Percentiles rank a stretch among this genome's conserved stretches.
Evolutionary conservation across 2,888 invertebrate species (phyloP).

Genomic region (Melipona beecheii): DNA sequence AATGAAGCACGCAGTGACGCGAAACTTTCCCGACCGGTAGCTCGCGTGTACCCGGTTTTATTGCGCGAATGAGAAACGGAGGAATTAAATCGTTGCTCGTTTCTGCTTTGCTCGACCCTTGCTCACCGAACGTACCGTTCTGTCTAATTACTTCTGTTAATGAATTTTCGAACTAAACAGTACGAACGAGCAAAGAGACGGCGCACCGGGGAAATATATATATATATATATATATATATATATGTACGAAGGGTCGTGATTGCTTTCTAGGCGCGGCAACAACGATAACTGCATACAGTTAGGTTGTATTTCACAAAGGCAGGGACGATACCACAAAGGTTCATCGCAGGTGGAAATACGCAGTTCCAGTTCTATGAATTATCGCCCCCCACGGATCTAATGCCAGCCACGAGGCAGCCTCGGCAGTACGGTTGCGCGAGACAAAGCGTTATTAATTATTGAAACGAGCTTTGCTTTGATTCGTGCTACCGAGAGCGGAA

Average conservation of each 20-base stretch:
- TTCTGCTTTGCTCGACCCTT: neutral
- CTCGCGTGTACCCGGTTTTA: neutral
- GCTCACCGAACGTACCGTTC: neutral
- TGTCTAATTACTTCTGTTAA: neutral
- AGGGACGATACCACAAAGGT: constrained; percentile 11
- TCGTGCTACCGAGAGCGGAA: neutral
- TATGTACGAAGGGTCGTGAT: neutral
- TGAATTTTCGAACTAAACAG: constrained; percentile 20
- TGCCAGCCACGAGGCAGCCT: neutral
- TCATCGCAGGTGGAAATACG: constrained; percentile 14
- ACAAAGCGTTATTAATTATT: constrained; percentile 51
- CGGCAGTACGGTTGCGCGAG: constrained; percentile 8
- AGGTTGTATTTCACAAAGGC: constrained; percentile 19
- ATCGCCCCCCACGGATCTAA: constrained; percentile 29
- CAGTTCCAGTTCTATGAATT: constrained; percentile 27
- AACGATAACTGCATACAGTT: constrained; percentile 8
- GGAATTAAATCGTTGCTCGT: neutral
- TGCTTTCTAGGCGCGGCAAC: neutral
- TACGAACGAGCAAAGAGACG: neutral
- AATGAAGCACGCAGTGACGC: neutral
- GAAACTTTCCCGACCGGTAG: neutral
- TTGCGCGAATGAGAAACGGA: neutral
- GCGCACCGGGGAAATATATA: too few relatives aligned
- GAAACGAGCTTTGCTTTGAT: constrained; percentile 31
- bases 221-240: too few relatives aligned